phyloP scores from a whole-genome alignment of 2,797 vertebrate genomes.

The Acomys russatus region DNA sequence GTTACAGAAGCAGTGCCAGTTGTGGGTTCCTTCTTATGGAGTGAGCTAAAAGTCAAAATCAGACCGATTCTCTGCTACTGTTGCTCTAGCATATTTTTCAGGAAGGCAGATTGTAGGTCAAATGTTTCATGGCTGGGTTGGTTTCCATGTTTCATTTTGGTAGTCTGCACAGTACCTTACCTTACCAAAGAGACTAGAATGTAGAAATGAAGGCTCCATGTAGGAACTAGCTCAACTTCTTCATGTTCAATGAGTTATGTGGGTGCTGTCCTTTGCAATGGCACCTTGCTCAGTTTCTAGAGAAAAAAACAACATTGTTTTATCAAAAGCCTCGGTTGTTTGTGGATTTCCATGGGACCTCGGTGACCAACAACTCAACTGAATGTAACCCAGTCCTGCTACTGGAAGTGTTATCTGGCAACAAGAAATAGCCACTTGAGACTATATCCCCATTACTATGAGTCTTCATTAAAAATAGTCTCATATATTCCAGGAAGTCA shows the following conservation, averaged over 20 bases:
- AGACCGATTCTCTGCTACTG: background rate
- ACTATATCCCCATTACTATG: background rate
- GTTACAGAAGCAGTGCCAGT: background rate
- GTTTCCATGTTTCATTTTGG: background rate
- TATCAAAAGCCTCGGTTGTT: background rate
- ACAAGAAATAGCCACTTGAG: background rate
- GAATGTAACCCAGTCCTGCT: background rate
- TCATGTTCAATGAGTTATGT: background rate
- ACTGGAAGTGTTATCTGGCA: background rate
- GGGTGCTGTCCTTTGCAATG: background rate
- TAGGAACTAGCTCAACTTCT: background rate
- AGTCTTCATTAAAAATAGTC: background rate
- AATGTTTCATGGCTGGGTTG: background rate
- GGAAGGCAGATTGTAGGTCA: background rate
- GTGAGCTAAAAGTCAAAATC: background rate
- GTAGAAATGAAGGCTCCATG: background rate
- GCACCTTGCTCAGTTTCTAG: background rate
- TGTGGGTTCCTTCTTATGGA: background rate
- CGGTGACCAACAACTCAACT: background rate
- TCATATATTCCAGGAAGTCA: no score
- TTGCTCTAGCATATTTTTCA: background rate
- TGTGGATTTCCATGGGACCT: background rate
- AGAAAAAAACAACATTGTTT: background rate
- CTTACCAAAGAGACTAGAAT: background rate
- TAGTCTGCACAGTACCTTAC: background rate